Percentiles rank a stretch among this genome's conserved stretches.
Conservation (phyloP, 1,140 invertebrate genomes). For the Periplaneta americana region DNA sequence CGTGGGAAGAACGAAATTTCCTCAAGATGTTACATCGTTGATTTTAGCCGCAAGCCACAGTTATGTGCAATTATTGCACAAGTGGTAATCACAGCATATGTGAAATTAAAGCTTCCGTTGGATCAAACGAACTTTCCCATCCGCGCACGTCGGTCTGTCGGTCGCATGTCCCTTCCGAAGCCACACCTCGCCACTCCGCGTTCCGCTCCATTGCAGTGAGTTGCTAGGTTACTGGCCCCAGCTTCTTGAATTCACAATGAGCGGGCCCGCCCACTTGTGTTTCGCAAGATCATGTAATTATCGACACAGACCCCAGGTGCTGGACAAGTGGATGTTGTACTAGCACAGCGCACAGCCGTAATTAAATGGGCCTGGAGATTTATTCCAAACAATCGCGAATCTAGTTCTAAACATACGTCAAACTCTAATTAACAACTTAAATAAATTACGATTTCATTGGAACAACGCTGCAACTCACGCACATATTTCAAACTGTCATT, state of each 20-base stretch:
- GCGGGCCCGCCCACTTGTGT: neutral
- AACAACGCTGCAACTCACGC: neutral
- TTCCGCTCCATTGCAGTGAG: neutral
- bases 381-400: neutral
- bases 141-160: too few relatives aligned
- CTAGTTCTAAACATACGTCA: neutral
- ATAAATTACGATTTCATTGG: neutral
- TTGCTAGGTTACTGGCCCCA: neutral
- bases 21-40: too few relatives aligned
- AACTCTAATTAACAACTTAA: neutral
- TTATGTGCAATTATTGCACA: too few relatives aligned
- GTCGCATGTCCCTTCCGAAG: too few relatives aligned
- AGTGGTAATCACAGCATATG: too few relatives aligned
- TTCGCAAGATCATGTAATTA: neutral
- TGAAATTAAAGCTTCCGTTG: too few relatives aligned
- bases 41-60: too few relatives aligned
- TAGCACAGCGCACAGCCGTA: too few relatives aligned
- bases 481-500: too few relatives aligned
- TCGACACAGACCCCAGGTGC: neutral
- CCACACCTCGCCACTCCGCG: neutral
- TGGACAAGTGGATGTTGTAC: neutral
- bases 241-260: neutral
- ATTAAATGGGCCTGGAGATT: neutral
- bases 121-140: too few relatives aligned
- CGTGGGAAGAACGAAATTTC: too few relatives aligned